Conservation (phyloP, 2,888 invertebrate genomes). For the Leucoma salicis region DNA sequence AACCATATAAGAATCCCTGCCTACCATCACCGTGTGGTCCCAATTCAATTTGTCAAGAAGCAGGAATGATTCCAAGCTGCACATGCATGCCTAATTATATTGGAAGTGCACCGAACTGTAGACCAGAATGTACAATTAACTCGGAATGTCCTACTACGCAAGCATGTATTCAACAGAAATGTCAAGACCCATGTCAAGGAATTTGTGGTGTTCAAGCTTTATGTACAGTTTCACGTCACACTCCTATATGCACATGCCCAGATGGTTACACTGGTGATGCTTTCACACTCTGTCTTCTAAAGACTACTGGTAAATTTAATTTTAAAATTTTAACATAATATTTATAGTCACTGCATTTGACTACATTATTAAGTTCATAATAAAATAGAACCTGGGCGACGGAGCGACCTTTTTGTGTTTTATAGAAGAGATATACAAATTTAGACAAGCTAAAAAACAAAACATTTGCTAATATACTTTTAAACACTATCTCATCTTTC, state of each 20-base stretch:
- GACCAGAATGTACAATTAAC: slow-evolving; percentile 87
- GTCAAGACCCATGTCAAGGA: slow-evolving; percentile 87
- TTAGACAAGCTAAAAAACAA: not conserved
- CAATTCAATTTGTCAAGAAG: slow-evolving; percentile 85
- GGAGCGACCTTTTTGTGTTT: no score
- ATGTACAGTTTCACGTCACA: slow-evolving; percentile 86
- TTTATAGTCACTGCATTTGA: no score
- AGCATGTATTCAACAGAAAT: slow-evolving; percentile 88
- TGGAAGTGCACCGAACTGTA: slow-evolving; percentile 85
- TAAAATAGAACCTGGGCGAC: no score
- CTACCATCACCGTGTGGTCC: slow-evolving; percentile 86
- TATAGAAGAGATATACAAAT: not conserved
- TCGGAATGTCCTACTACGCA: slow-evolving; percentile 85
- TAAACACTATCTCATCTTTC: not conserved
- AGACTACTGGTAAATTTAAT: slow-evolving; percentile 65
- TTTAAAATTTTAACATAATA: no score
- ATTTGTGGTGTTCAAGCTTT: slow-evolving; percentile 85
- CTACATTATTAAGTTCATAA: no score
- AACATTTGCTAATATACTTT: not conserved
- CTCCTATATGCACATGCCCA: slow-evolving; percentile 88
- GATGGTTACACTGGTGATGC: slow-evolving; percentile 86
- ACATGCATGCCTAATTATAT: slow-evolving; percentile 83
- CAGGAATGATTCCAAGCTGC: slow-evolving; percentile 83
- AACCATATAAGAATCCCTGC: slow-evolving; percentile 79
- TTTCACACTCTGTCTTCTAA: slow-evolving; percentile 77